Percentiles rank a stretch among this genome's conserved stretches.
These are phyloP conservation scores for Holotrichia oblita DNA, from an alignment of 1,140 invertebrate genomes.

Conservation along the genomic window DNA sequence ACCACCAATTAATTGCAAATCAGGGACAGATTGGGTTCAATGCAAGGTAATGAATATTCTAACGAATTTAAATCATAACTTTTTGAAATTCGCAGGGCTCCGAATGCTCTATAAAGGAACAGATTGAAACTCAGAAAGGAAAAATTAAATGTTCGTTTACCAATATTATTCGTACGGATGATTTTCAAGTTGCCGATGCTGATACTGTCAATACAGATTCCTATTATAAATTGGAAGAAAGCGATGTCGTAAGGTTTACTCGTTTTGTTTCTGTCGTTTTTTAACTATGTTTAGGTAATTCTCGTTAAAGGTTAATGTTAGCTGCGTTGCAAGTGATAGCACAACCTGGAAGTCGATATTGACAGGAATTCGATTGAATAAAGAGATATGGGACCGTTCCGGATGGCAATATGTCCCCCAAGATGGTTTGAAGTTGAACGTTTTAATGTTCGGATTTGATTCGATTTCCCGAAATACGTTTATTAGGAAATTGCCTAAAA, in stretches of 20 bases:
- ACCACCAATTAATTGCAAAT: conserved; percentile 70
- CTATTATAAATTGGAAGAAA: conserved; percentile 68
- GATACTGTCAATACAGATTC: conserved; percentile 65
- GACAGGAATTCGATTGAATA: conserved; percentile 66
- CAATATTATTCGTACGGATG: conserved; percentile 71
- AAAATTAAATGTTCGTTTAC: conserved; percentile 66
- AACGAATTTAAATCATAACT: background rate
- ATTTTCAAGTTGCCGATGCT: conserved; percentile 65
- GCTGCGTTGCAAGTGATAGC: conserved; percentile 53
- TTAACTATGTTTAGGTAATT: conserved; percentile 41
- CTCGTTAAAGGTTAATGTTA: conserved; percentile 34
- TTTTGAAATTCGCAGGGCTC: conserved; percentile 59
- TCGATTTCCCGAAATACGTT: conserved; percentile 89
- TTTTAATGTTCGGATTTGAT: conserved; percentile 92
- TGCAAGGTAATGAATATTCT: conserved; percentile 58
- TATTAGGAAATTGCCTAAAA: conserved; percentile 84
- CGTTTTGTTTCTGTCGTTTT: background rate
- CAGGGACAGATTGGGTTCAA: conserved; percentile 67
- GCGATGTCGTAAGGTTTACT: conserved; percentile 71
- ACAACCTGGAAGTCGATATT: conserved; percentile 68
- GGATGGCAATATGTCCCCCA: conserved; percentile 65
- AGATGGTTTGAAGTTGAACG: conserved; percentile 71
- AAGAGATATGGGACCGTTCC: conserved; percentile 59
- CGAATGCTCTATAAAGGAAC: conserved; percentile 65
- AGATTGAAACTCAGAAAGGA: conserved; percentile 63